Conservation (phyloP, 1,140 invertebrate species). For the Bombus pascuorum region DNA sequence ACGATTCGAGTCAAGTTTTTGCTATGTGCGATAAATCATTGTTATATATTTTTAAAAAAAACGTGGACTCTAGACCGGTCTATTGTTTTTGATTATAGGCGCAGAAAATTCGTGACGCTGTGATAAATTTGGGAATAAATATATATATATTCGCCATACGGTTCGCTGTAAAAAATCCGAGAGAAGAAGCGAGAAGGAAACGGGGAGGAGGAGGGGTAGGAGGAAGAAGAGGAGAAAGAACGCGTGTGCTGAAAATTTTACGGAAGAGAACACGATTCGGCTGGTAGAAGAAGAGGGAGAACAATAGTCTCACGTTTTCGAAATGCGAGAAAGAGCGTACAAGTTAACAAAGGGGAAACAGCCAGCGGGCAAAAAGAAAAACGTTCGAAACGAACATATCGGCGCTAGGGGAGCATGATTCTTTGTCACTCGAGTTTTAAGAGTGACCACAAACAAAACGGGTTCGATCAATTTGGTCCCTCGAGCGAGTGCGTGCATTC, state of each 20-base stretch:
- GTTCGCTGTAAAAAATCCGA: background rate
- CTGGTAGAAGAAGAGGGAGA: constrained; percentile 21
- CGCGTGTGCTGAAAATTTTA: background rate
- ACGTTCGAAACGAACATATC: constrained; percentile 55
- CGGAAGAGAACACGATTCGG: constrained; percentile 20
- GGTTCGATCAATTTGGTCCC: constrained; percentile 75
- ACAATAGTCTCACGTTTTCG: constrained; percentile 71
- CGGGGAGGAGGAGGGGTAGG: no score
- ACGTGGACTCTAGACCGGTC: no score
- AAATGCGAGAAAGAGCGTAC: constrained; percentile 64
- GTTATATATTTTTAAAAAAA: no score
- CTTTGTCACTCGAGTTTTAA: constrained; percentile 69
- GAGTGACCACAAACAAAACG: constrained; percentile 81
- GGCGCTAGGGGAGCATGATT: constrained; percentile 52
- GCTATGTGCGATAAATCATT: fast-evolving
- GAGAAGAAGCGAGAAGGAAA: background rate
- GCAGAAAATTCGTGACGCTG: no score
- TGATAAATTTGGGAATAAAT: background rate
- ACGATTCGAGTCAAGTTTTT: no score
- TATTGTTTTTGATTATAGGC: no score
- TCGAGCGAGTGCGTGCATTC: constrained; percentile 70
- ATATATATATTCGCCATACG: no score
- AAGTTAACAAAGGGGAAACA: constrained; percentile 43
- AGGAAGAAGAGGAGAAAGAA: background rate
- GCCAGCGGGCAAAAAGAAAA: constrained; percentile 39